Conservation (phyloP, 2,113 vertebrate genomes). For the Protobothrops flavoviridis region DNA sequence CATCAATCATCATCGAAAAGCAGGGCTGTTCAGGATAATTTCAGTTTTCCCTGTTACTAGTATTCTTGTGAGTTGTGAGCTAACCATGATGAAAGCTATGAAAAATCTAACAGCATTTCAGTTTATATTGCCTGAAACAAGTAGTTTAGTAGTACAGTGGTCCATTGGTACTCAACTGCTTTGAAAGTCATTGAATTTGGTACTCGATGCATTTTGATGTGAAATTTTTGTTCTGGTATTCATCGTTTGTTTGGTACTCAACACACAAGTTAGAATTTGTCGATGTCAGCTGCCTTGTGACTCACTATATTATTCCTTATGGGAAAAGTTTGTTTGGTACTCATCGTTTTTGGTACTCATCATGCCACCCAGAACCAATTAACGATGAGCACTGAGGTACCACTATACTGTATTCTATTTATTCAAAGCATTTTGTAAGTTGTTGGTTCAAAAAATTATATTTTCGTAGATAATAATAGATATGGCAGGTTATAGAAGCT, state of each 20-base stretch:
- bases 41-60: too few relatives aligned
- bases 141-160: not conserved
- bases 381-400: not conserved
- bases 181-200: not conserved
- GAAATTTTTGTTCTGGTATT: not conserved
- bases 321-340: too few relatives aligned
- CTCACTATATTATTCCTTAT: too few relatives aligned
- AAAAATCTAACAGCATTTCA: not conserved
- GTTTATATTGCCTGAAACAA: not conserved
- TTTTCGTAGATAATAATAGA: not conserved
- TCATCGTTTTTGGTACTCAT: not conserved
- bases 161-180: not conserved
- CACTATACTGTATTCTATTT: not conserved
- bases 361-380: not conserved
- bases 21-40: not conserved
- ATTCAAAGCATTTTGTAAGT: not conserved
- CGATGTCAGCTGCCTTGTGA: too few relatives aligned
- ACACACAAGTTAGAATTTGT: not conserved
- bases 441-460: not conserved
- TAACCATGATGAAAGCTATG: not conserved
- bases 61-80: not conserved
- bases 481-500: too few relatives aligned
- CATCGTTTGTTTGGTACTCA: not conserved
- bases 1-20: not conserved
- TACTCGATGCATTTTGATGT: not conserved